Evolutionary conservation across 2,888 invertebrate genomes (phyloP).

Genomic region (Cheilosia vulpina): DNA sequence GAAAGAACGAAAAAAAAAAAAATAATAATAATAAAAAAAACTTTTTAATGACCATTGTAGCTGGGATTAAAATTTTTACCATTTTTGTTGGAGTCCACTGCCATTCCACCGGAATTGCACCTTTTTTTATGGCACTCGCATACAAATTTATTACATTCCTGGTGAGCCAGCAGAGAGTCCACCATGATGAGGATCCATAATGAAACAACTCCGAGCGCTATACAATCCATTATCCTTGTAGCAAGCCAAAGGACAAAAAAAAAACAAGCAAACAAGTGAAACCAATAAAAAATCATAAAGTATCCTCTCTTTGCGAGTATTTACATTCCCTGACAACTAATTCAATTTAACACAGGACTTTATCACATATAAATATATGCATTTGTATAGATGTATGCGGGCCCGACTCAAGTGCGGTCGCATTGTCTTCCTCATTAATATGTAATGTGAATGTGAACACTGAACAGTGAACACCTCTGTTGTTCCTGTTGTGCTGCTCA

Average conservation of each 20-base stretch:
- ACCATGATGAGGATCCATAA: slow-evolving; percentile 43
- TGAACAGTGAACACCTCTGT: slow-evolving; percentile 28
- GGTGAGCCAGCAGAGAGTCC: slow-evolving; percentile 3
- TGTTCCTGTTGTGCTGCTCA: slow-evolving; percentile 31
- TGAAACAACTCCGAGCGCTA: slow-evolving; percentile 42
- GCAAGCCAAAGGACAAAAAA: neutral
- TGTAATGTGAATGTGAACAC: slow-evolving; percentile 47
- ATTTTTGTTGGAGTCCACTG: slow-evolving; percentile 26
- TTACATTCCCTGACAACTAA: slow-evolving; percentile 69
- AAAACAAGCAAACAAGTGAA: slow-evolving; percentile 21
- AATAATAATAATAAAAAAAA: slow-evolving; percentile 38
- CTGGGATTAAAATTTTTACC: slow-evolving; percentile 65
- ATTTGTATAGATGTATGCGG: no score
- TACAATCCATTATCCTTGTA: slow-evolving; percentile 63
- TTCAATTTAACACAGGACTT: slow-evolving; percentile 63
- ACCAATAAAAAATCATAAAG: slow-evolving; percentile 57
- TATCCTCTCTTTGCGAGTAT: slow-evolving; percentile 52
- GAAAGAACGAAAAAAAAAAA: neutral
- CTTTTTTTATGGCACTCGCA: slow-evolving; percentile 47
- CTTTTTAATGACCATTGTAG: slow-evolving; percentile 70
- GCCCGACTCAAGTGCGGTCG: neutral
- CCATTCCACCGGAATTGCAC: slow-evolving; percentile 33
- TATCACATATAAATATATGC: neutral
- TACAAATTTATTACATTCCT: slow-evolving; percentile 60
- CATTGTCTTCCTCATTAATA: slow-evolving; percentile 71